Percentiles rank a stretch among this genome's conserved stretches.
Evolutionary conservation across 2,888 invertebrate species (phyloP).

Genomic region (Ischnura elegans): DNA sequence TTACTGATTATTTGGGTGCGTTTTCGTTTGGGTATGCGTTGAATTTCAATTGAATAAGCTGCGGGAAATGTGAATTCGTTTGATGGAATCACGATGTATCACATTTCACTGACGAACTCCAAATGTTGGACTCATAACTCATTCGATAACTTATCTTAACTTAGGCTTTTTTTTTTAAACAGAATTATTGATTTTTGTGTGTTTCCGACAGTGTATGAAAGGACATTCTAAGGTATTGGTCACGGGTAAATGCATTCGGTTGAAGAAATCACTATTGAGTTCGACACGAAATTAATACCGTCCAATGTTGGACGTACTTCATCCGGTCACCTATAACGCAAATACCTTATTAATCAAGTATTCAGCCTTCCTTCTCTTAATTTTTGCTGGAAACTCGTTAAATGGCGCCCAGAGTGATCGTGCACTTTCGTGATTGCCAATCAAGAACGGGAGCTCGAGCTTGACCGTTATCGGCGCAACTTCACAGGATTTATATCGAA

Average conservation of each 20-base stretch:
- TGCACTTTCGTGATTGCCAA: background rate
- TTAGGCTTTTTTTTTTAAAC: no score
- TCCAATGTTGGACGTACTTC: background rate
- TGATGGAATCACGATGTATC: background rate
- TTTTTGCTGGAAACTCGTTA: background rate
- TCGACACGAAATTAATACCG: background rate
- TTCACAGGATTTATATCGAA: background rate
- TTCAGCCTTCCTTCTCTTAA: background rate
- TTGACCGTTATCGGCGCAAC: background rate
- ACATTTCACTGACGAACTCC: no score
- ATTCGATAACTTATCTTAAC: no score
- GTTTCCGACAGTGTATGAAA: no score
- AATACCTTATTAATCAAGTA: background rate
- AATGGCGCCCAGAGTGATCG: background rate
- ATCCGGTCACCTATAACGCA: background rate
- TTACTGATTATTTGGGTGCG: background rate
- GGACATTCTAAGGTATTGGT: no score
- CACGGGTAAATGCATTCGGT: no score
- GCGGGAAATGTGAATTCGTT: background rate
- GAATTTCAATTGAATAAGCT: background rate
- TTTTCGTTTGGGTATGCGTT: background rate
- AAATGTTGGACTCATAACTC: no score
- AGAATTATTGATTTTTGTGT: no score
- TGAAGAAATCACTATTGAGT: background rate
- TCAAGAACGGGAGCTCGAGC: background rate